Conservation (phyloP, 2,113 vertebrate genomes). For the Australoheros scitulus region DNA sequence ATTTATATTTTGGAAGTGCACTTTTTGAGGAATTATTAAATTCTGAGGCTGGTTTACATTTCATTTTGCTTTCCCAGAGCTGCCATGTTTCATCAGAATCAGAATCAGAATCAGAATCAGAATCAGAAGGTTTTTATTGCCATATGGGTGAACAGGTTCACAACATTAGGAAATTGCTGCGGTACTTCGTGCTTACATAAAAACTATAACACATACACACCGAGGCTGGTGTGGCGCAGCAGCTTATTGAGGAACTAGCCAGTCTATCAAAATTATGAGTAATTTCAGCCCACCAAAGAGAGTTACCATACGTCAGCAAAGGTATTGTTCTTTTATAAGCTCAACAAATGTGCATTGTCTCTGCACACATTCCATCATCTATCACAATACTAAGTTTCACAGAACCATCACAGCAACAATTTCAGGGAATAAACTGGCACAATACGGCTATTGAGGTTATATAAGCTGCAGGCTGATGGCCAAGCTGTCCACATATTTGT, state of each 20-base stretch:
- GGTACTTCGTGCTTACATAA: no score
- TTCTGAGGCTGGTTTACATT: not conserved
- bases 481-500: constrained; percentile 53
- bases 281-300: constrained; percentile 21
- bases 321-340: constrained; percentile 53
- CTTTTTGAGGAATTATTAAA: not conserved
- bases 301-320: constrained; percentile 49
- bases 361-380: constrained; percentile 42
- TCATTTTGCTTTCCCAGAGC: constrained; percentile 38
- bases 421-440: constrained; percentile 42
- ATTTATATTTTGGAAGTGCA: not conserved
- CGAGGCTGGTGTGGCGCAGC: constrained; percentile 10
- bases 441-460: constrained; percentile 58
- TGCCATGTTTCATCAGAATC: constrained; percentile 1
- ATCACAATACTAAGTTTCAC: constrained; percentile 40
- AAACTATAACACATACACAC: not conserved
- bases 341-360: constrained; percentile 39
- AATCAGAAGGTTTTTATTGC: no score
- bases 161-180: no score
- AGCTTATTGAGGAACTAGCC: constrained; percentile 34
- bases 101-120: no score
- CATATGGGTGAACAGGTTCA: no score
- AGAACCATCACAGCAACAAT: constrained; percentile 51
- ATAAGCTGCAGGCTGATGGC: constrained; percentile 43
- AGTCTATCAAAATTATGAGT: constrained; percentile 40